phyloP scores from a whole-genome alignment of 2,797 vertebrate species.

The Danio jaintianensis region DNA sequence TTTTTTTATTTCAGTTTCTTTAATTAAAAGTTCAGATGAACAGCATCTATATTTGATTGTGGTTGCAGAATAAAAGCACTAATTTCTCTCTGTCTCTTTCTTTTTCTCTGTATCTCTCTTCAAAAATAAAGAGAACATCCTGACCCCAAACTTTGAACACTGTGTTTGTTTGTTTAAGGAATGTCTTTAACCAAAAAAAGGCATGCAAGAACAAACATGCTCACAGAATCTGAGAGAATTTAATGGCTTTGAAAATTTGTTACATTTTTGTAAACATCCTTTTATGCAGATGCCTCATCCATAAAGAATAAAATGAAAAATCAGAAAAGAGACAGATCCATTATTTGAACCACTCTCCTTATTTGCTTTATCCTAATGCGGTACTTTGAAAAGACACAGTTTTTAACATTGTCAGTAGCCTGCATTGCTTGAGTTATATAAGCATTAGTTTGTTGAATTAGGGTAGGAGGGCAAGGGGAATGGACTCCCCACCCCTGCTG shows the following conservation, averaged over 20 bases:
- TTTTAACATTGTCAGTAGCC: not conserved
- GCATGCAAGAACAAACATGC: not conserved
- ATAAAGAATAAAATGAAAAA: not conserved
- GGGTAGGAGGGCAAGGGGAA: constrained; percentile 39
- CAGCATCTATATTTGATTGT: not conserved
- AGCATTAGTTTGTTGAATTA: constrained; percentile 20
- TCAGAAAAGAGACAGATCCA: too few relatives aligned
- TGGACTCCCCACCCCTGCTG: constrained; percentile 23
- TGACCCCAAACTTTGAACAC: not conserved
- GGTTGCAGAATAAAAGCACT: not conserved
- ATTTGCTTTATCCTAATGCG: not conserved
- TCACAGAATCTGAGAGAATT: not conserved
- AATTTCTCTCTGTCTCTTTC: not conserved
- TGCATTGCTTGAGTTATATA: constrained; percentile 5
- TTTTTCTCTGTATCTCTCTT: too few relatives aligned
- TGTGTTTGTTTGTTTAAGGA: not conserved
- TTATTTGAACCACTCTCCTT: not conserved
- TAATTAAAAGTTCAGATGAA: too few relatives aligned
- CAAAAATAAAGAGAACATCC: not conserved
- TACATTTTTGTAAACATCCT: not conserved
- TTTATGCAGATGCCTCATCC: not conserved
- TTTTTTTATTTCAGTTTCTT: too few relatives aligned
- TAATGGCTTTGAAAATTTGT: not conserved
- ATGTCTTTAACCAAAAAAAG: not conserved
- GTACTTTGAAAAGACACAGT: not conserved